Evolutionary conservation across 2,888 invertebrate species (phyloP).

Genomic region (Acrobasis suavella): DNA sequence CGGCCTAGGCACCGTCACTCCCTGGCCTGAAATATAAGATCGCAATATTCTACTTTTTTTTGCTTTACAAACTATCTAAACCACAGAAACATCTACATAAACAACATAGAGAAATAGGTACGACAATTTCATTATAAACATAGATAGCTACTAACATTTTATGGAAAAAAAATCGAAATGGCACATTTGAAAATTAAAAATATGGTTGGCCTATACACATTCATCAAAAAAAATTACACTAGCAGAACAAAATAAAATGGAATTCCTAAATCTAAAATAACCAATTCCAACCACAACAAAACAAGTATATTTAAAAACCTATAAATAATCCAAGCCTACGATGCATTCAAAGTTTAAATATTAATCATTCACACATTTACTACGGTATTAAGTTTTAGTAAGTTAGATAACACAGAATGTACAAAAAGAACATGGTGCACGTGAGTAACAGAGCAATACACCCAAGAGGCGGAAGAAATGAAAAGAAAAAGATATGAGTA

Average conservation of each 20-base stretch:
- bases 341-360: slow-evolving; percentile 28
- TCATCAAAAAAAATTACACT: background rate
- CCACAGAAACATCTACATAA: background rate
- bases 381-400: slow-evolving; percentile 45
- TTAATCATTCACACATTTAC: slow-evolving; percentile 30
- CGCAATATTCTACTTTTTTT: background rate
- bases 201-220: background rate
- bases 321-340: background rate
- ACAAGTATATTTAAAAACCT: background rate
- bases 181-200: no score
- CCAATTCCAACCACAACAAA: background rate
- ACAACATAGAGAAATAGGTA: no score
- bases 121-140: no score
- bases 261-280: slow-evolving; percentile 1
- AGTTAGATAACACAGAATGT: slow-evolving; percentile 46
- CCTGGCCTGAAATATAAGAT: slow-evolving; percentile 40
- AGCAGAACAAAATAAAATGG: background rate
- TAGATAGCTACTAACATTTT: no score
- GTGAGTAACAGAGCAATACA: slow-evolving; percentile 71
- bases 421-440: slow-evolving; percentile 47
- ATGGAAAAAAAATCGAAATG: no score
- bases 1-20: background rate
- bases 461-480: slow-evolving; percentile 54
- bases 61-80: background rate
- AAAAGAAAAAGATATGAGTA: slow-evolving; percentile 52